Conservation (phyloP, 1,140 invertebrate genomes). For the Rhynchophorus ferrugineus region DNA sequence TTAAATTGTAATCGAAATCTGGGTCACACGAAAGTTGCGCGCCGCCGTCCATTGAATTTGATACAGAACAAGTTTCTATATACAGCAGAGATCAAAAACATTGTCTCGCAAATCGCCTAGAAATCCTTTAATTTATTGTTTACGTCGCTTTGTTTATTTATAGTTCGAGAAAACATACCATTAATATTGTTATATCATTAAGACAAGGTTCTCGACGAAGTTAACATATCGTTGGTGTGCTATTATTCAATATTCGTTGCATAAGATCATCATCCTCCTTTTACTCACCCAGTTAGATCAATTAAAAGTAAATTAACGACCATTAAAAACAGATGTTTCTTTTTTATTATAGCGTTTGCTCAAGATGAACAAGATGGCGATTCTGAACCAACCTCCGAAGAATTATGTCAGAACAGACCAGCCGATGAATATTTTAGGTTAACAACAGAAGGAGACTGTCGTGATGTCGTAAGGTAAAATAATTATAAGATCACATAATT, state of each 20-base stretch:
- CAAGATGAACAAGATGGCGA: constrained; percentile 60
- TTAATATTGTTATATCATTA: too few species aligned
- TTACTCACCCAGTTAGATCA: neutral
- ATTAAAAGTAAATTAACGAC: neutral
- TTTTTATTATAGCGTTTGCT: constrained; percentile 32
- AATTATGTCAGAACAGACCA: constrained; percentile 76
- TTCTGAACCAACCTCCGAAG: constrained; percentile 65
- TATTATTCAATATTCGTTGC: too few species aligned
- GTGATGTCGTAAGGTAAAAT: constrained; percentile 81
- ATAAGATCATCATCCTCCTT: neutral
- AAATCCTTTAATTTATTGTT: too few species aligned
- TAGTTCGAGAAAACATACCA: too few species aligned
- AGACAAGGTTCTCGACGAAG: too few species aligned
- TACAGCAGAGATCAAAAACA: too few species aligned
- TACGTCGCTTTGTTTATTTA: too few species aligned
- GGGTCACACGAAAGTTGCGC: neutral
- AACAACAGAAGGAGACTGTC: constrained; percentile 75
- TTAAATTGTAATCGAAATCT: neutral
- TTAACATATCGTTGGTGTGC: too few species aligned
- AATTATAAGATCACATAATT: neutral
- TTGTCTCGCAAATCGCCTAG: too few species aligned
- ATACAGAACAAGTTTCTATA: neutral
- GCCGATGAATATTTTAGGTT: constrained; percentile 86
- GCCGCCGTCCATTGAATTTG: neutral
- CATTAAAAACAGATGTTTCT: neutral